A percentile compares a stretch with the other conserved stretches of the same genome.
Conservation (phyloP, 1,140 invertebrate species). For the Calycopis cecrops region DNA sequence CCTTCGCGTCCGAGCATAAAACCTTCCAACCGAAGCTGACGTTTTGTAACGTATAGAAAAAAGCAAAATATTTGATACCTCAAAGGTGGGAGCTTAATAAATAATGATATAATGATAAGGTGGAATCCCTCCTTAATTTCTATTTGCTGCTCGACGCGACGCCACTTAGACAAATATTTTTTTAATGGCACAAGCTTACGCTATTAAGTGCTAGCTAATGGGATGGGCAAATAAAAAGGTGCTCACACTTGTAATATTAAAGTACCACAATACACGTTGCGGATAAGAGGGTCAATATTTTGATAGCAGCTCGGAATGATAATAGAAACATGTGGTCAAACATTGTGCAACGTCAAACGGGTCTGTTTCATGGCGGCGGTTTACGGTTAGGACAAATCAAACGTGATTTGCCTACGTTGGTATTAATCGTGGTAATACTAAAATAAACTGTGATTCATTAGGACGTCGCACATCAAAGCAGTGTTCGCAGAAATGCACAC, state of each 20-base stretch:
- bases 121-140: constrained; percentile 37
- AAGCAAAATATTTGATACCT: too few species aligned
- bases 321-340: constrained; percentile 66
- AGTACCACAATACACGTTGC: constrained; percentile 52
- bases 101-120: constrained; percentile 35
- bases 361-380: constrained; percentile 44
- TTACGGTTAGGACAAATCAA: constrained; percentile 40
- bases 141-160: constrained; percentile 36
- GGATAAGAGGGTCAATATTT: constrained; percentile 70
- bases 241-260: constrained; percentile 57
- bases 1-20: constrained; percentile 46
- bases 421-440: too few species aligned
- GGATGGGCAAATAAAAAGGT: constrained; percentile 58
- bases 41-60: too few species aligned
- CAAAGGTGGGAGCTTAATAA: constrained; percentile 63
- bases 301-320: constrained; percentile 62
- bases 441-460: too few species aligned
- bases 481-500: constrained; percentile 46
- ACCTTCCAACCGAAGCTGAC: constrained; percentile 35
- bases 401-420: constrained; percentile 13
- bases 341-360: constrained; percentile 56
- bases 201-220: constrained; percentile 58
- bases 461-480: constrained; percentile 49
- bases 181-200: constrained; percentile 50
- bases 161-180: constrained; percentile 55